These are phyloP conservation scores for Drosophila setifemur DNA, from an alignment of 1,140 invertebrate species.

Conservation along the genomic window DNA sequence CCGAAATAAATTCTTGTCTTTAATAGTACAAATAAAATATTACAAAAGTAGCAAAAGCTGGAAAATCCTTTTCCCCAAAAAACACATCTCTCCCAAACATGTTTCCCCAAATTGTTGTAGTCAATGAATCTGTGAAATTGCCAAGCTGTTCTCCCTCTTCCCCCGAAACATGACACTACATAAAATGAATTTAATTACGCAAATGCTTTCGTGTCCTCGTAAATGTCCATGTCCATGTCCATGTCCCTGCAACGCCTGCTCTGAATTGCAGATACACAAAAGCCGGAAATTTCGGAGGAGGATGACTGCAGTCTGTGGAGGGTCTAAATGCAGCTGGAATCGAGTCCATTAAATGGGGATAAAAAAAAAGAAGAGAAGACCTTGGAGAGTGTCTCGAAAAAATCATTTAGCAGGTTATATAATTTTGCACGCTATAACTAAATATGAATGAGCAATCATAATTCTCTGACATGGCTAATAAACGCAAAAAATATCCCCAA, in stretches of 20 bases:
- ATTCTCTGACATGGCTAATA: constrained; percentile 37
- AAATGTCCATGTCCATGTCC: constrained; percentile 53
- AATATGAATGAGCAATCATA: constrained; percentile 57
- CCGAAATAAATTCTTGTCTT: too few relatives aligned
- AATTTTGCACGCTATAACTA: constrained; percentile 31
- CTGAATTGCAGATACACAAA: constrained; percentile 29
- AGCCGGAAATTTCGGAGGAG: not conserved
- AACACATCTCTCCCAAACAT: not conserved
- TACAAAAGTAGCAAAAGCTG: too few relatives aligned
- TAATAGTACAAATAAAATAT: too few relatives aligned
- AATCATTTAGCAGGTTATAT: constrained; percentile 48
- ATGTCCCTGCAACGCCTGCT: constrained; percentile 54
- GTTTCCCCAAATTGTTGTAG: not conserved
- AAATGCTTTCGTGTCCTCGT: constrained; percentile 50
- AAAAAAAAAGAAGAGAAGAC: constrained; percentile 2
- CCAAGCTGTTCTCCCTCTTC: not conserved
- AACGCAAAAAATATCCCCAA: constrained; percentile 36
- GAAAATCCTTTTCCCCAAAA: too few relatives aligned
- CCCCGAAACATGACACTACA: constrained; percentile 23
- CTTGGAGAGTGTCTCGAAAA: constrained; percentile 20
- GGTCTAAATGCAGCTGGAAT: constrained; percentile 46
- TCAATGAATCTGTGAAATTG: constrained; percentile 1
- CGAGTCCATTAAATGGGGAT: not conserved
- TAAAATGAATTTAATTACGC: constrained; percentile 56
- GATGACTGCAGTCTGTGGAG: constrained; percentile 21